Percentiles rank a stretch among this genome's conserved stretches.
phyloP scores from a whole-genome alignment of 1,140 invertebrate genomes.

The Aphaenogaster ashmeadi region DNA sequence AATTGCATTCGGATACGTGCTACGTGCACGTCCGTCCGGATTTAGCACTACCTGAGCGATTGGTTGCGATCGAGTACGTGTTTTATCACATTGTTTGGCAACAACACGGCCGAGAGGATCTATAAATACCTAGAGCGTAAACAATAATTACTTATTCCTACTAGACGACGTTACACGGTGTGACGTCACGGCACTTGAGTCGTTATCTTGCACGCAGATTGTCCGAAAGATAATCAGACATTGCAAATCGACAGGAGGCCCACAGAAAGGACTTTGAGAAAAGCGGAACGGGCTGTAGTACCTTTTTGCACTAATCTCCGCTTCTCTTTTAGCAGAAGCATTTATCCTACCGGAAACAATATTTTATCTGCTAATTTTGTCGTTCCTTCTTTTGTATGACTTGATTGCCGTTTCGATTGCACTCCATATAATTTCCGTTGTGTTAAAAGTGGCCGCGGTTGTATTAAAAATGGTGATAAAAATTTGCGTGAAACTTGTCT shows the following conservation, averaged over 20 bases:
- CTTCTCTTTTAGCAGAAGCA: neutral
- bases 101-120: slow-evolving; percentile 44
- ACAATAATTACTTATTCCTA: slow-evolving; percentile 49
- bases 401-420: neutral
- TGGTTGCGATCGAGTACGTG: slow-evolving; percentile 17
- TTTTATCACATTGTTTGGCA: slow-evolving; percentile 68
- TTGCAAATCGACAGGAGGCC: neutral
- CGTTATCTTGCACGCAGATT: neutral
- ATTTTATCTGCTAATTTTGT: neutral
- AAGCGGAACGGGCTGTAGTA: neutral
- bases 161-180: neutral
- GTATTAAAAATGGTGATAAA: neutral
- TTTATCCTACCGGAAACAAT: neutral
- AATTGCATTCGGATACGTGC: slow-evolving; percentile 37
- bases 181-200: slow-evolving; percentile 15
- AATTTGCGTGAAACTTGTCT: neutral
- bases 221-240: neutral
- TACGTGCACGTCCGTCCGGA: slow-evolving; percentile 14
- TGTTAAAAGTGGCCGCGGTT: neutral
- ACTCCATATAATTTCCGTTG: neutral
- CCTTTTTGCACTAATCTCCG: neutral
- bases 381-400: neutral
- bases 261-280: neutral
- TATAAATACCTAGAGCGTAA: slow-evolving; percentile 57
- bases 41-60: slow-evolving; percentile 13